phyloP scores from a whole-genome alignment of 2,888 invertebrate species.

The Metopia argyrocephala region DNA sequence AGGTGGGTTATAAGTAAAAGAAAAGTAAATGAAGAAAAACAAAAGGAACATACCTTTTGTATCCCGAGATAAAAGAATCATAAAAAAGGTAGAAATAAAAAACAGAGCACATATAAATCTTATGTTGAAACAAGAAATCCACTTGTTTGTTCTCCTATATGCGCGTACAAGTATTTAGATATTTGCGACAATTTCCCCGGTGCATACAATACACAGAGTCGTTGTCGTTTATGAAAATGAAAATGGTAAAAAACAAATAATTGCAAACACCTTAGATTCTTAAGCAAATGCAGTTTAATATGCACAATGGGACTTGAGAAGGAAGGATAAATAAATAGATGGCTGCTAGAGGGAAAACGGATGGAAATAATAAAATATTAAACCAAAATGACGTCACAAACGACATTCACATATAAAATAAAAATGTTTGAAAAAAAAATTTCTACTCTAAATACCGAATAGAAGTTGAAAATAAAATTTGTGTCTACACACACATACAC shows the following conservation, averaged over 20 bases:
- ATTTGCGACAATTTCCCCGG: slow-evolving; percentile 34
- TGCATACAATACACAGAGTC: slow-evolving; percentile 4
- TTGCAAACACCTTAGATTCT: neutral
- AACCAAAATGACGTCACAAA: slow-evolving; percentile 42
- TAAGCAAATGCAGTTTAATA: neutral
- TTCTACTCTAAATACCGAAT: no score
- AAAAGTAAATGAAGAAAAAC: neutral
- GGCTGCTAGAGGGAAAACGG: no score
- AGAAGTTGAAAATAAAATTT: neutral
- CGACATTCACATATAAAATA: slow-evolving; percentile 21
- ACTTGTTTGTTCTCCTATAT: neutral
- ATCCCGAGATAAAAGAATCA: neutral
- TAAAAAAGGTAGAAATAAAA: neutral
- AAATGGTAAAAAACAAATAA: no score
- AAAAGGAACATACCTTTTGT: neutral
- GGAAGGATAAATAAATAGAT: slow-evolving; percentile 25
- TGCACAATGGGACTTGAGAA: neutral
- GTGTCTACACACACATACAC: neutral
- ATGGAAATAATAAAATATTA: slow-evolving; percentile 35
- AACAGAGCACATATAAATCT: neutral
- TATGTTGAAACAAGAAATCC: neutral
- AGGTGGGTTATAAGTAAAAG: neutral
- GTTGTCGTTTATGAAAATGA: neutral
- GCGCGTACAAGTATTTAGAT: no score
- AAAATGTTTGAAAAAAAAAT: neutral